Conservation (phyloP, 2,888 invertebrate species). For the Notodonta dromedarius region DNA sequence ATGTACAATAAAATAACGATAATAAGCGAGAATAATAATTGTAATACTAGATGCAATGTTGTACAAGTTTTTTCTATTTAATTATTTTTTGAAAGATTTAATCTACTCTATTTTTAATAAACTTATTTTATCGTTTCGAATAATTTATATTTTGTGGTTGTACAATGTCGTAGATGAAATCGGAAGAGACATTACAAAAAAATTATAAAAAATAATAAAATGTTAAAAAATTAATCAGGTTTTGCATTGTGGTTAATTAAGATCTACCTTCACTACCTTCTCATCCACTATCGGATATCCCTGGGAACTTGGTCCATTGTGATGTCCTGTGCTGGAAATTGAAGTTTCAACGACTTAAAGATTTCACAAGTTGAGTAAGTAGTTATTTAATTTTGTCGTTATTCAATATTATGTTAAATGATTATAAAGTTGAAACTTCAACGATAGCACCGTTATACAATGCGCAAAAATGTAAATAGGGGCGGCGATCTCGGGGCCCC, state of each 20-base stretch:
- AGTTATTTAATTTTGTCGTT: slow-evolving; percentile 16
- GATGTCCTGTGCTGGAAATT: slow-evolving; percentile 61
- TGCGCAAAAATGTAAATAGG: slow-evolving; percentile 62
- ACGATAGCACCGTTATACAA: slow-evolving; percentile 46
- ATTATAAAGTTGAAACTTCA: slow-evolving; percentile 52
- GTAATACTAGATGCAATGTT: slow-evolving; percentile 82
- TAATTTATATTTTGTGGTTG: slow-evolving; percentile 83
- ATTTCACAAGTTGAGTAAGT: slow-evolving; percentile 19
- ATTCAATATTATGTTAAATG: slow-evolving; percentile 6
- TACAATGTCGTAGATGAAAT: slow-evolving; percentile 79
- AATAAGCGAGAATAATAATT: slow-evolving; percentile 73
- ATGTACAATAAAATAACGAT: slow-evolving; percentile 79
- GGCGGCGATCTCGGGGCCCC: slow-evolving; percentile 77
- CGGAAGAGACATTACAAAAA: slow-evolving; percentile 76
- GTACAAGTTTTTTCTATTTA: slow-evolving; percentile 82
- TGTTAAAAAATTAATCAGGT: slow-evolving; percentile 73
- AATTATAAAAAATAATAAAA: slow-evolving; percentile 81
- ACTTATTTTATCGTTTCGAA: slow-evolving; percentile 82
- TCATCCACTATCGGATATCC: slow-evolving; percentile 64
- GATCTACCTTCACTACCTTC: slow-evolving; percentile 51
- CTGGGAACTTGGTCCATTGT: slow-evolving; percentile 62
- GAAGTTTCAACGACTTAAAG: slow-evolving; percentile 50
- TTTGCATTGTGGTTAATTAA: slow-evolving; percentile 68
- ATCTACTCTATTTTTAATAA: slow-evolving; percentile 82
- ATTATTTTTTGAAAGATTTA: slow-evolving; percentile 82